Percentiles rank a stretch among this genome's conserved stretches.
Evolutionary conservation across 2,797 vertebrate genomes (phyloP).

Genomic region (Glyptemys insculpta): DNA sequence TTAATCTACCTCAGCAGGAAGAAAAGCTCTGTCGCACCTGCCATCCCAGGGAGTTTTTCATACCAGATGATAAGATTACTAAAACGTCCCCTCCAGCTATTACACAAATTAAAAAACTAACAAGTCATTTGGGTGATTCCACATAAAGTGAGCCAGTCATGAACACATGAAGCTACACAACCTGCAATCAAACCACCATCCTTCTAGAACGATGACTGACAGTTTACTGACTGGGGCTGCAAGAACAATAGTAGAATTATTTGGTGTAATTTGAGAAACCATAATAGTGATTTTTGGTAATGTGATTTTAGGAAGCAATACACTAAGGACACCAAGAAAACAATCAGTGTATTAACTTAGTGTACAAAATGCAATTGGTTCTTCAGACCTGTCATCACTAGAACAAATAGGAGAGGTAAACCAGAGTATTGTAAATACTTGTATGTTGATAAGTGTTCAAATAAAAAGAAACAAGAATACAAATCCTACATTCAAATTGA

Average conservation of each 20-base stretch:
- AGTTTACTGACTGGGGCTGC: background rate
- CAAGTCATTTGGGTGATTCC: background rate
- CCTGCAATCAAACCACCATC: background rate
- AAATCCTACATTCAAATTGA: background rate
- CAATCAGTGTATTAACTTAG: background rate
- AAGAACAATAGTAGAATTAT: background rate
- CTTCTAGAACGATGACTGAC: background rate
- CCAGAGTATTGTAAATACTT: background rate
- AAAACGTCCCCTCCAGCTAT: background rate
- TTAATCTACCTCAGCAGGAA: background rate
- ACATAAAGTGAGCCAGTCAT: background rate
- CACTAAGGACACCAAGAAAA: background rate
- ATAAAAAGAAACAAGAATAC: background rate
- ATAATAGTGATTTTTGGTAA: background rate
- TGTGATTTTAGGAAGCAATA: background rate
- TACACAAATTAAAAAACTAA: background rate
- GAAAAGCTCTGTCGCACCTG: background rate
- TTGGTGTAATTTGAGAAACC: background rate
- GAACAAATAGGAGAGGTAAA: background rate
- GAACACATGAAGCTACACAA: background rate
- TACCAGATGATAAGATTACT: background rate
- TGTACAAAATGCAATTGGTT: background rate
- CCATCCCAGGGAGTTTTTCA: background rate
- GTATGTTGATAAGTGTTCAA: background rate
- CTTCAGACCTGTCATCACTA: background rate